Evolutionary conservation across 2,888 invertebrate species (phyloP).

Genomic region (Dugesia japonica): DNA sequence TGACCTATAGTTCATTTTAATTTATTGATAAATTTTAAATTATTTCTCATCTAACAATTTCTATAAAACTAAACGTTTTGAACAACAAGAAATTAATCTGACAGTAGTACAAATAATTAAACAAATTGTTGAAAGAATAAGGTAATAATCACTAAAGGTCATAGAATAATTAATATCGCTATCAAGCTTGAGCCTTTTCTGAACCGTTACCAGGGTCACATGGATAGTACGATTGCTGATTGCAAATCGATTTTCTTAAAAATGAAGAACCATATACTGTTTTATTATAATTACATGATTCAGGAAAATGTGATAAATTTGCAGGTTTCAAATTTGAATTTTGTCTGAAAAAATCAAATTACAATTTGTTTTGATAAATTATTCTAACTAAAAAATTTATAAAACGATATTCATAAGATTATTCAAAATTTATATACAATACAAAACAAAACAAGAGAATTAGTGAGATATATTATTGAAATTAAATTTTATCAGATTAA

Average conservation of each 20-base stretch:
- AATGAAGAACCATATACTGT: background rate
- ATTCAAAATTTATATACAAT: too few relatives aligned
- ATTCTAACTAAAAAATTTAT: too few relatives aligned
- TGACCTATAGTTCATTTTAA: too few relatives aligned
- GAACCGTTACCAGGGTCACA: background rate
- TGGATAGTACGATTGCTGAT: background rate
- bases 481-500: too few relatives aligned
- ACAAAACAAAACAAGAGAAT: too few relatives aligned
- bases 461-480: too few relatives aligned
- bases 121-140: conserved; percentile 1
- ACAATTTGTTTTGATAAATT: too few relatives aligned
- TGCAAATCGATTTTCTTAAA: background rate
- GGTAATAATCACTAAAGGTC: background rate
- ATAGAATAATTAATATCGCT: background rate
- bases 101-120: background rate
- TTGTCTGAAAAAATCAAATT: too few relatives aligned
- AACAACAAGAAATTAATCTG: background rate
- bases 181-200: background rate
- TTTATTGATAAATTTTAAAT: too few relatives aligned
- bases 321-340: background rate
- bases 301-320: background rate
- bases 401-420: too few relatives aligned
- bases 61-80: background rate
- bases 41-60: background rate
- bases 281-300: background rate